Base-by-base conservation (phyloP, 2,797 vertebrate genomes). In the Acanthurus lineatus region DNA sequence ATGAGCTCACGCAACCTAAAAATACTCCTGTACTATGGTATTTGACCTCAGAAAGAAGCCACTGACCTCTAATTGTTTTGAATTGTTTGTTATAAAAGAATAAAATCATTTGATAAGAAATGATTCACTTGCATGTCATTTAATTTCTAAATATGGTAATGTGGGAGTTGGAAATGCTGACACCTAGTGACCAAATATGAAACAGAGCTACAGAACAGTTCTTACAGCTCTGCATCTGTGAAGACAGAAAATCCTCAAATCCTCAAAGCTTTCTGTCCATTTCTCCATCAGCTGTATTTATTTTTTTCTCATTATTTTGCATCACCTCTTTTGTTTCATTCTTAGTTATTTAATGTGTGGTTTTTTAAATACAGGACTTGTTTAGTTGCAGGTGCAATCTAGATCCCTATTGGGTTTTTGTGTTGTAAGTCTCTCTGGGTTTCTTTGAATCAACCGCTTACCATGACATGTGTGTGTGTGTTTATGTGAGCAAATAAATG, bases 131-230 rank as follows among this genome's bases (percentile, higher is more conserved):
- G 40, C 10, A 40, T 40, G 40, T 40, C 40, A 40, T 40, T 40
- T 40, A 9, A 40, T 1, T 40, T 40, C 6, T 40, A 8, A 40
- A 40, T 5, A 5, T 32, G 20, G 1, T 38, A 73, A 15, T 68
- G 17, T 4, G 35, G 2, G 10, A 25, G 52, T 22, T 81, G 51
- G 1, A 74, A 86, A 86, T 83, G 25, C 69, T 85, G 88, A 87
- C 88, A 86, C 73, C 87, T 76, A 77, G 80, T 79, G 83, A 74
- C 69, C 40, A 65, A 48, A 79, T 20, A 14, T 20, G 8, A 59
- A 81, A 61, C 42, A 19, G 79, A 83, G 38, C 22, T 60, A 0
- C 9, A 60, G 15, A 7, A 38, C 9, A 8, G 1, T 32, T n/a
- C 2, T 42, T 7, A 6, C 3, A n/a, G 9, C 32, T 45, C 12